These are phyloP conservation scores for Metallyticus violacea DNA, from an alignment of 2,888 invertebrate species.

Conservation along the genomic window DNA sequence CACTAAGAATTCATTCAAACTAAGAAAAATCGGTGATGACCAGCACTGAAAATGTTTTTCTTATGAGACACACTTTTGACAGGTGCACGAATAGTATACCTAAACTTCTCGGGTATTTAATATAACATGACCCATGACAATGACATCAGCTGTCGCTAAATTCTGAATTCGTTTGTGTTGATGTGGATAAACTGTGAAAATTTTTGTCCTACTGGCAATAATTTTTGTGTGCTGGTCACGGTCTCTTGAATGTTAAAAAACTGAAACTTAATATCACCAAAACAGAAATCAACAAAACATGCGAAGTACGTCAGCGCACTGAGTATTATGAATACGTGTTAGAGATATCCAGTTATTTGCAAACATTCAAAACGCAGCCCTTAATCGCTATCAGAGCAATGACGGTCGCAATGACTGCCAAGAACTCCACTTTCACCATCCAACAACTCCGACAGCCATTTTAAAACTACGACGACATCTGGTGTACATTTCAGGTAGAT, in stretches of 20 bases:
- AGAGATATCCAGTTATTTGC: background rate
- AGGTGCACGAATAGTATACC: background rate
- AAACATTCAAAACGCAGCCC: background rate
- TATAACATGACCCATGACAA: background rate
- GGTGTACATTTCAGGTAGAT: background rate
- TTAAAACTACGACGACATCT: constrained; percentile 29
- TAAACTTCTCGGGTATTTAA: background rate
- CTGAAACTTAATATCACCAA: background rate
- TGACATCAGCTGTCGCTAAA: background rate
- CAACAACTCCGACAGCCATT: constrained; percentile 23
- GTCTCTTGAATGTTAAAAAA: background rate
- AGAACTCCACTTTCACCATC: constrained; percentile 18
- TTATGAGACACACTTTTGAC: background rate
- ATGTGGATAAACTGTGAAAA: background rate
- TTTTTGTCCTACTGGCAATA: background rate
- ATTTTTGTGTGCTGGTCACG: background rate
- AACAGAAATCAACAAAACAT: background rate
- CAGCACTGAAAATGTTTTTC: background rate
- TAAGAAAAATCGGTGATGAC: background rate
- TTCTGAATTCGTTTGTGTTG: background rate
- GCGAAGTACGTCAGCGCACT: background rate
- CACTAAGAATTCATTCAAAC: background rate
- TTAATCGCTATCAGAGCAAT: background rate
- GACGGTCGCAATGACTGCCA: background rate
- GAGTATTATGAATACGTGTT: background rate